phyloP scores from a whole-genome alignment of 2,797 vertebrate genomes.

The Pogonophryne albipinna region DNA sequence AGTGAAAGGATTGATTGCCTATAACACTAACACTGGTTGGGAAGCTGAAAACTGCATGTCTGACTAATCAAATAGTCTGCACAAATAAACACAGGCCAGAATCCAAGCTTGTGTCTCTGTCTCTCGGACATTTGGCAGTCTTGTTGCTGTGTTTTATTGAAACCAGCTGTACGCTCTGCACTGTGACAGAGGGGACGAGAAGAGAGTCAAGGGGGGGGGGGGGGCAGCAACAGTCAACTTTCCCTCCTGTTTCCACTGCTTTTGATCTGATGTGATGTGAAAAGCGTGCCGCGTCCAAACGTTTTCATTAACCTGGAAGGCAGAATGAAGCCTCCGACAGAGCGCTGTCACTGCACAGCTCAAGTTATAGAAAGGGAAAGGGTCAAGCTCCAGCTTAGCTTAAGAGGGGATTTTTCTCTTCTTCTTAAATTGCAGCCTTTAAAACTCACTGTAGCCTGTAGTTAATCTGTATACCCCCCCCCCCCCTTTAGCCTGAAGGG shows the following conservation, averaged over 20 bases:
- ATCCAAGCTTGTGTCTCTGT: constrained; percentile 41
- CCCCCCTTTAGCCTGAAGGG: constrained; percentile 43
- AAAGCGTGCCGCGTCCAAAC: constrained; percentile 48
- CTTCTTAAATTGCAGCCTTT: constrained; percentile 58
- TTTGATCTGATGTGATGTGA: constrained; percentile 63
- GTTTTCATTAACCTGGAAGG: constrained; percentile 65
- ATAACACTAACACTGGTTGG: constrained; percentile 27
- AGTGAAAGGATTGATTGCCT: constrained; percentile 40
- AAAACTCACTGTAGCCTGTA: constrained; percentile 42
- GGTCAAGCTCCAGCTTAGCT: constrained; percentile 42
- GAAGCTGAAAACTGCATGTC: constrained; percentile 49
- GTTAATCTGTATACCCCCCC: constrained; percentile 46
- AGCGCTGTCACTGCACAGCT: constrained; percentile 17
- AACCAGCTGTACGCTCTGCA: constrained; percentile 75
- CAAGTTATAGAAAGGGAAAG: constrained; percentile 30
- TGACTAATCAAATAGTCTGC: constrained; percentile 55
- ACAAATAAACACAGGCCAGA: constrained; percentile 57
- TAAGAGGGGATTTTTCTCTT: constrained; percentile 38
- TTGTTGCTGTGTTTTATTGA: constrained; percentile 61
- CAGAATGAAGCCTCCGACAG: constrained; percentile 38
- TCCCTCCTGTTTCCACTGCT: constrained; percentile 24
- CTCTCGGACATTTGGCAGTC: constrained; percentile 44
- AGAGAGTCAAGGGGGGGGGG: constrained; percentile 24
- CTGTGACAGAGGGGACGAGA: constrained; percentile 57
- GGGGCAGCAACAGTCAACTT: constrained; percentile 11